These are phyloP conservation scores for Rhabdomys dilectus DNA, from an alignment of 2,113 vertebrate species.

Conservation along the genomic window DNA sequence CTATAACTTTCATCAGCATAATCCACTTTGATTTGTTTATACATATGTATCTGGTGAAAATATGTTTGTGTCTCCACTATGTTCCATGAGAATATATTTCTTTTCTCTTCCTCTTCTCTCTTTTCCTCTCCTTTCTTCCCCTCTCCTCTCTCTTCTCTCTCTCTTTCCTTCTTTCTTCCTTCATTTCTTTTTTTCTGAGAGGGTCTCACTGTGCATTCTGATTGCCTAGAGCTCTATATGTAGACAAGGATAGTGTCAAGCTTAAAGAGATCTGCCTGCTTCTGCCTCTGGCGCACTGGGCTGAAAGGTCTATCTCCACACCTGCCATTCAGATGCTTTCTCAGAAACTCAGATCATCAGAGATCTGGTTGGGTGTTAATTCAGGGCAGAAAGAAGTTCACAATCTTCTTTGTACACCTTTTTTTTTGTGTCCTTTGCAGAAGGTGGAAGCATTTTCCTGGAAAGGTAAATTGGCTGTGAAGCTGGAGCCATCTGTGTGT, in stretches of 20 bases:
- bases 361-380: background rate
- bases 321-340: background rate
- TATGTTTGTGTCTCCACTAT: background rate
- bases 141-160: too few species aligned
- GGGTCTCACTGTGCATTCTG: background rate
- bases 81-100: background rate
- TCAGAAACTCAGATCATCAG: background rate
- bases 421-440: constrained; percentile 60
- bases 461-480: constrained; percentile 69
- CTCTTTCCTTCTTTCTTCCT: too few species aligned
- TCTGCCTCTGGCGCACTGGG: background rate
- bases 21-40: background rate
- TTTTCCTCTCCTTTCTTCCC: background rate
- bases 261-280: background rate
- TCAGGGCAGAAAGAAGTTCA: background rate
- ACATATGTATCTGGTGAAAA: background rate
- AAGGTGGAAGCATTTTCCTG: constrained; percentile 67
- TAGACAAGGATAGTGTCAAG: background rate
- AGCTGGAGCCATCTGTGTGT: background rate
- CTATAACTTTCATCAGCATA: background rate
- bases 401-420: background rate
- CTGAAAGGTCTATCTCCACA: background rate
- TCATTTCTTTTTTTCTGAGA: background rate
- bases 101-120: background rate
- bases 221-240: background rate